Conservation (phyloP, 2,797 vertebrate genomes). For the Bovichtus variegatus region DNA sequence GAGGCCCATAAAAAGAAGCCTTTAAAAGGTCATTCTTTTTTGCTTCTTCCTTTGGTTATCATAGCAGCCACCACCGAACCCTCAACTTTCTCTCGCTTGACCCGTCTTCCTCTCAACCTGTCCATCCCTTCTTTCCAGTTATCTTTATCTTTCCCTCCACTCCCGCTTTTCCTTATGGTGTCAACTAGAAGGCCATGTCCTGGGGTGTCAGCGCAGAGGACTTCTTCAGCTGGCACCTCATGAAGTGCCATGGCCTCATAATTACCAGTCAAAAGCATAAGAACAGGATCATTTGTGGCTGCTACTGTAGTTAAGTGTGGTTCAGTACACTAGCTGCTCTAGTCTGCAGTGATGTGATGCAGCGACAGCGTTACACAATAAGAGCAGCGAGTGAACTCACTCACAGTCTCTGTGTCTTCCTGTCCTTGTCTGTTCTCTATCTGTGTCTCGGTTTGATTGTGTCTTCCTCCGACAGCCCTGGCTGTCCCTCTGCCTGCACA, state of each 20-base stretch:
- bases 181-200: conserved; percentile 29
- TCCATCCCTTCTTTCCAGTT: conserved; percentile 12
- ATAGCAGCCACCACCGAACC: background rate
- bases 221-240: conserved; percentile 38
- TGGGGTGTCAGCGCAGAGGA: conserved; percentile 18
- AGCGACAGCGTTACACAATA: conserved; percentile 62
- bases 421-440: conserved; percentile 71
- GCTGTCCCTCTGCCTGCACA: conserved; percentile 57
- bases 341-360: conserved; percentile 55
- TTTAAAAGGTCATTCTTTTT: conserved; percentile 53
- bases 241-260: conserved; percentile 44
- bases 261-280: conserved; percentile 39
- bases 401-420: conserved; percentile 64
- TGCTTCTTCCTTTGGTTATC: conserved; percentile 25
- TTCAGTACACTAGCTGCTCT: conserved; percentile 14
- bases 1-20: conserved; percentile 55
- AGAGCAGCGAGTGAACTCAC: conserved; percentile 66
- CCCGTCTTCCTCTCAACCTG: background rate
- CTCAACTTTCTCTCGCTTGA: background rate
- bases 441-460: conserved; percentile 57
- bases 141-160: conserved; percentile 22
- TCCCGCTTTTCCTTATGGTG: background rate
- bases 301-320: conserved; percentile 48
- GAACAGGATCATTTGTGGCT: conserved; percentile 30
- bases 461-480: conserved; percentile 57